Evolutionary conservation across 2,888 invertebrate genomes (phyloP), one percentile per base, ranked within the genome.

Genomic region (Meteorus colon): DNA sequence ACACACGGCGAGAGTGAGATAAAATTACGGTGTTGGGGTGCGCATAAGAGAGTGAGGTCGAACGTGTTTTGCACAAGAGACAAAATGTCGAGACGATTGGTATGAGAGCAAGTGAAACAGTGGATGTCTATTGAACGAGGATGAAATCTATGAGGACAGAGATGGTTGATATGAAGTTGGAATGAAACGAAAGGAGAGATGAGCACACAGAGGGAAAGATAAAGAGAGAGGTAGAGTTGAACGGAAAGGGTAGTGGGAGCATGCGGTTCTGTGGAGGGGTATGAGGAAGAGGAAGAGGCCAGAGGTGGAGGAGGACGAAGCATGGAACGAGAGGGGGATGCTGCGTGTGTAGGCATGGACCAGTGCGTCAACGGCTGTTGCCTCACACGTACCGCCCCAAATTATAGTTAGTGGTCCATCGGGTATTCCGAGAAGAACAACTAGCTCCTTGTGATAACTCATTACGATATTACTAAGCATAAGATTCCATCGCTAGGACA

Each of bases 291-390:
- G 84, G 83, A 84, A 82, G 85, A 82, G 79, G 82, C 72, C 83
- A 83, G 85, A 82, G 79, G 82, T 71, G 84, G 82, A 80, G 78
- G 77, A 77, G 63, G 88, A 88, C 87, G 87, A 86, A 86, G 84
- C 83, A 73, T 78, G 75, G 68, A 34, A 68, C 69, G 60, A 75
- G 75, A 73, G 75, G 77, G 78, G 77, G 77, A 78, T 81, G 82
- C 84, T 84, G 88, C 87, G 88, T 89, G 89, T 89, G 89, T 89
- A 86, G 89, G 88, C 89, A 89, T 89, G 89, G 89, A 89, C 89
- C 89, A 89, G 89, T 89, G 89, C 89, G 89, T 89, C 89, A 89
- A 89, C 89, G 89, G 88, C 89, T 89, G 88, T 89, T 89, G 89
- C 89, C 89, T 88, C 88, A 87, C 84, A 89, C 88, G 89, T 89